Evolutionary conservation across 2,797 vertebrate species (phyloP).

Genomic region (Notolabrus celidotus): DNA sequence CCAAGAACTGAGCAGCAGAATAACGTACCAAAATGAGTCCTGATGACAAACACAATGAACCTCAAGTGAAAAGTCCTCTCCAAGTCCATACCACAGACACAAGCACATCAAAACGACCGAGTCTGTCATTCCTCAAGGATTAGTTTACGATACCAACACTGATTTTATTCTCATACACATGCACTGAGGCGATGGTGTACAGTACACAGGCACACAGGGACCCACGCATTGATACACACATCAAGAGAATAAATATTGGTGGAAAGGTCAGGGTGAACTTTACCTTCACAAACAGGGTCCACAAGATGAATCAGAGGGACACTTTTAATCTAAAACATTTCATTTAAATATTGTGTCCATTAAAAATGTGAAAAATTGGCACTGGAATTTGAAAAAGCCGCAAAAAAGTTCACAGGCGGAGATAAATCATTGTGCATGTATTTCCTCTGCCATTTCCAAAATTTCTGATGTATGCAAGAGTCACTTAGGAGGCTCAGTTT

Average conservation of each 20-base stretch:
- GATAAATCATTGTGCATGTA: no score
- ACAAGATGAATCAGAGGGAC: conserved; percentile 77
- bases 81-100: conserved; percentile 44
- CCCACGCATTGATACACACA: conserved; percentile 72
- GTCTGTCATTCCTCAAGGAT: conserved; percentile 54
- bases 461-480: no score
- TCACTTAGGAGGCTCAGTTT: no score
- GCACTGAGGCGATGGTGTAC: conserved; percentile 58
- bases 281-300: conserved; percentile 82
- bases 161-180: conserved; percentile 52
- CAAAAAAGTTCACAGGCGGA: no score
- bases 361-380: conserved; percentile 22
- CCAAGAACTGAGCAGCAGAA: conserved; percentile 79
- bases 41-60: conserved; percentile 42
- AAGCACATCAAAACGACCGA: conserved; percentile 36
- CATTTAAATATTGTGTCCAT: conserved; percentile 49
- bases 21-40: conserved; percentile 13
- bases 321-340: conserved; percentile 75
- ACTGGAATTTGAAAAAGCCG: no score
- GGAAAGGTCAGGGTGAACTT: conserved; percentile 86
- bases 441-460: no score
- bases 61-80: conserved; percentile 58
- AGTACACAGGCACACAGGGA: conserved; percentile 62
- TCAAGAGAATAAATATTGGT: conserved; percentile 83
- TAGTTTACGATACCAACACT: conserved; percentile 55